phyloP scores from a whole-genome alignment of 2,888 invertebrate genomes.

The Phragmatobia fuliginosa region DNA sequence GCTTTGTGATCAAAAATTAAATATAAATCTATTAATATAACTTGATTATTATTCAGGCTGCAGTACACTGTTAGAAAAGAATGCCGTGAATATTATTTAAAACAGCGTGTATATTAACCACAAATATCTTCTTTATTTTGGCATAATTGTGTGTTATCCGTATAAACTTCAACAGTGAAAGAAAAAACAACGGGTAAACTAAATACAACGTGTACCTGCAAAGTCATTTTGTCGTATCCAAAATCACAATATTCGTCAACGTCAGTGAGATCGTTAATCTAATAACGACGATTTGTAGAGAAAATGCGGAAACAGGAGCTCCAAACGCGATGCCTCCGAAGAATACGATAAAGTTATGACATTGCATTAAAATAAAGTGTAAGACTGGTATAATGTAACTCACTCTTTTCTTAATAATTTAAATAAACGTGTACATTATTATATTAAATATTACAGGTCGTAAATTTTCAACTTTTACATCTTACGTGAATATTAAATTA shows the following conservation, averaged over 20 bases:
- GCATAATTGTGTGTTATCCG: too few relatives aligned
- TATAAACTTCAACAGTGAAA: background rate
- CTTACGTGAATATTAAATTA: background rate
- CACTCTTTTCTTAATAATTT: conserved; percentile 7
- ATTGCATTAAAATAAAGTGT: conserved; percentile 24
- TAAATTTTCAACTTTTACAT: background rate
- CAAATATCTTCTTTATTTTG: too few relatives aligned
- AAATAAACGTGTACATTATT: background rate
- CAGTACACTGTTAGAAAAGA: too few relatives aligned
- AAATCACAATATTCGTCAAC: conserved; percentile 58
- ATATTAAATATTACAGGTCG: background rate
- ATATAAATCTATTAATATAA: too few relatives aligned
- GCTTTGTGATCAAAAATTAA: too few relatives aligned
- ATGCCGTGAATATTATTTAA: too few relatives aligned
- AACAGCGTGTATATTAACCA: too few relatives aligned
- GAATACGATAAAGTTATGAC: conserved; percentile 20
- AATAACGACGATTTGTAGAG: conserved; percentile 62
- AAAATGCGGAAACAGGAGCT: conserved; percentile 49
- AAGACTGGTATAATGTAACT: conserved; percentile 16
- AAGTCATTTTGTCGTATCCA: conserved; percentile 40
- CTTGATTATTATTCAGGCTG: too few relatives aligned
- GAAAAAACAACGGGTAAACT: background rate
- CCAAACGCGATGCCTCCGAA: conserved; percentile 32
- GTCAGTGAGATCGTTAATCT: conserved; percentile 55
- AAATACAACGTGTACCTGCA: conserved; percentile 19